Evolutionary conservation across 2,888 invertebrate genomes (phyloP).

Genomic region (Archips crataeganus): DNA sequence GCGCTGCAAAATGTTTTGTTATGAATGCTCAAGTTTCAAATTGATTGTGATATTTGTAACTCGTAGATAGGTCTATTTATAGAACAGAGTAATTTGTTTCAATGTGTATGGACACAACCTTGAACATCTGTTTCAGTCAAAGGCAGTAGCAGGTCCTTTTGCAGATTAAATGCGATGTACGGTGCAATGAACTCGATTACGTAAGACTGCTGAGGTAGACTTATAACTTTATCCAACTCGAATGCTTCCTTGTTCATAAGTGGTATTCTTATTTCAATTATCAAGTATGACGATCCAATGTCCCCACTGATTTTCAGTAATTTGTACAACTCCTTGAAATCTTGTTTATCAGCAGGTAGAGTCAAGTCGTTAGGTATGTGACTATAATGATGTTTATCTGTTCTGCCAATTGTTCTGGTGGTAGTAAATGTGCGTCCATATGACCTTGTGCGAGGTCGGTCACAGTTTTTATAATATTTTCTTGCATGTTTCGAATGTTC

Average conservation of each 20-base stretch:
- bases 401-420: neutral
- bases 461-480: neutral
- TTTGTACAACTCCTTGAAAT: neutral
- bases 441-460: neutral
- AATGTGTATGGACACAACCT: too few relatives aligned
- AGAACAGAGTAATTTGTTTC: too few relatives aligned
- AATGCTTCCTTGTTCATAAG: neutral
- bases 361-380: neutral
- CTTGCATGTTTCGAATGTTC: neutral
- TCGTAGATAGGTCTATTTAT: too few relatives aligned
- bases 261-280: neutral
- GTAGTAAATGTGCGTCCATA: neutral
- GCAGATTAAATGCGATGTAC: neutral
- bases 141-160: too few relatives aligned
- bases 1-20: too few relatives aligned
- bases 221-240: neutral
- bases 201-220: neutral
- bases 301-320: neutral
- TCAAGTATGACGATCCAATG: neutral
- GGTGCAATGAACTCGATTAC: neutral
- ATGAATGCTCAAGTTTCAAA: too few relatives aligned
- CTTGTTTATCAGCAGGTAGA: neutral
- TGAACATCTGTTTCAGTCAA: too few relatives aligned
- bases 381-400: neutral
- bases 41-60: too few relatives aligned